Evolutionary conservation across 2,888 invertebrate genomes (phyloP), one percentile per base, ranked within the genome.

Genomic region (Pasiphila rectangulata): DNA sequence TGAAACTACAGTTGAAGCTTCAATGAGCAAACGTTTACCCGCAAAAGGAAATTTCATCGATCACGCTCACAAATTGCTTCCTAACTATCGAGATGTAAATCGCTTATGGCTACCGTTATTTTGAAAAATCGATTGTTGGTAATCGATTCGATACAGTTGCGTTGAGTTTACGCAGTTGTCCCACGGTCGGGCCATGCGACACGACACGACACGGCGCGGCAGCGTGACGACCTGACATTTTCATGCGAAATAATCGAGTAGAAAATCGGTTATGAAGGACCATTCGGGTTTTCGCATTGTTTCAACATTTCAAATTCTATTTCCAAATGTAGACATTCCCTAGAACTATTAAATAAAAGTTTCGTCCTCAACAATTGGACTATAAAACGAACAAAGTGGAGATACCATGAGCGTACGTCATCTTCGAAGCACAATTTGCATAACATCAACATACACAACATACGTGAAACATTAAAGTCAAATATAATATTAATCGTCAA

Each of bases 1-100:
- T 86, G 86, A 87, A 87, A 87, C 70, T 79, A 79, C 79, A 80
- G 77, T 81, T 81, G 79, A 82, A 81, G 83, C 83, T 81, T 79
- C 80, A 79, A 79, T 83, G 84, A 78, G 67, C 84, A 85, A 73
- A 78, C 79, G 75, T 79, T 81, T 81, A 72, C 73, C 83, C 80
- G 83, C 81, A 81, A 81, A 75, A 76, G 76, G 69, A 81, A 81
- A 81, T 84, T 82, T 83, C 83, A 81, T 83, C 82, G 83, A 86
- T 83, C 84, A 83, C 83, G 86, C 76, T 81, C 75, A 76, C 78
- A 83, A 81, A 84, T 86, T 79, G 82, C 83, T 74, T 79, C 71
- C 79, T 78, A 82, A 83, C 81, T 70, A 79, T 84, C 76, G 67
- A 79, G 82, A 86, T 86, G 83, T 83, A 85, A 85, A 85, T 84